phyloP scores from a whole-genome alignment of 2,113 vertebrate species.

The Neotragus moschatus region DNA sequence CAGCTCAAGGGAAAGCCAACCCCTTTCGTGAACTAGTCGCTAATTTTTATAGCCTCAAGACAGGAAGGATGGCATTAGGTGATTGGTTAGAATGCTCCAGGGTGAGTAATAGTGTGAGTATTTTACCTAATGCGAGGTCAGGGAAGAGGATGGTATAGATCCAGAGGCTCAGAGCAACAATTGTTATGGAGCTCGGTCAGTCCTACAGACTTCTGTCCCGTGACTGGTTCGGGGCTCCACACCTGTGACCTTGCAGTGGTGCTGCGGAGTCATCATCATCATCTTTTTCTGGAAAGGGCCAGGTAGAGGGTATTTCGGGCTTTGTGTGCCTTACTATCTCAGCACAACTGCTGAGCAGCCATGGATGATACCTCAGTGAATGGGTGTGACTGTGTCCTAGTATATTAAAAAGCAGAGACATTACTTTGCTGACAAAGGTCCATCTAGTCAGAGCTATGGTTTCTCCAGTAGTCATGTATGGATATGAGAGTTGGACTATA shows the following conservation, averaged over 20 bases:
- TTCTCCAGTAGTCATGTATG: neutral
- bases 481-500: neutral
- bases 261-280: neutral
- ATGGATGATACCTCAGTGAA: neutral
- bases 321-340: neutral
- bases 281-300: neutral
- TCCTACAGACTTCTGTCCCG: neutral
- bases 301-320: neutral
- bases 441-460: neutral
- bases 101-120: accelerated
- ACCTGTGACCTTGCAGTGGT: neutral
- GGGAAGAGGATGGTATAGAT: neutral
- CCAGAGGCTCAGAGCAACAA: neutral
- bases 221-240: neutral
- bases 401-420: neutral
- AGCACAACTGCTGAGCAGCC: neutral
- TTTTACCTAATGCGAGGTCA: neutral
- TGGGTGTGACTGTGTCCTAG: neutral
- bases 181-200: neutral
- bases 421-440: neutral
- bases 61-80: neutral
- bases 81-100: neutral
- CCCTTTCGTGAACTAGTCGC: neutral
- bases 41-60: neutral
- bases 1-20: neutral